phyloP scores from a whole-genome alignment of 2,888 invertebrate species.

The Orchesella flavescens region DNA sequence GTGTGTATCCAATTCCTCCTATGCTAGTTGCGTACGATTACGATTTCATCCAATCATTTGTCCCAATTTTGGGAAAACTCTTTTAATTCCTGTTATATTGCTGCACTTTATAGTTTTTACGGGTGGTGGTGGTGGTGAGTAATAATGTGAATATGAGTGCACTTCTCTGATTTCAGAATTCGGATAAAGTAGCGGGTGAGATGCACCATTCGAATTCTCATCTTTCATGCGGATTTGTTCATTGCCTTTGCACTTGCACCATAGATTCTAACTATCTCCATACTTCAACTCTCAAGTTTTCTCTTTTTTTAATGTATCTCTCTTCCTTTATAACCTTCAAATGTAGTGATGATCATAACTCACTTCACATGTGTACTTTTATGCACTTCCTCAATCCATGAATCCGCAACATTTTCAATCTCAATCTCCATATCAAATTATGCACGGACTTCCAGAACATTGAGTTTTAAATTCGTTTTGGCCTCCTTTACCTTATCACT shows the following conservation, averaged over 20 bases:
- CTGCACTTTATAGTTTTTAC: background rate
- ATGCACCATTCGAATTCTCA: background rate
- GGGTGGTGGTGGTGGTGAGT: no score
- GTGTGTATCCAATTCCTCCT: background rate
- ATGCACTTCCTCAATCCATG: slow-evolving; percentile 21
- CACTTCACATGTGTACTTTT: slow-evolving; percentile 23
- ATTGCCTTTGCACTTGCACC: background rate
- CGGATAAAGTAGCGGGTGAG: background rate
- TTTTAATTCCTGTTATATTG: slow-evolving; percentile 32
- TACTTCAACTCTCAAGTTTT: background rate
- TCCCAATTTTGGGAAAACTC: slow-evolving; percentile 43
- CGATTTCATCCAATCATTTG: slow-evolving; percentile 21
- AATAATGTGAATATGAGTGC: no score
- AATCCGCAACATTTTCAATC: background rate
- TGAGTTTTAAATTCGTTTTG: slow-evolving; percentile 49
- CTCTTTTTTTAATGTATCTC: background rate
- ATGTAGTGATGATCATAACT: no score
- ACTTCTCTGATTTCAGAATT: slow-evolving; percentile 10
- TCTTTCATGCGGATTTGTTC: slow-evolving; percentile 12
- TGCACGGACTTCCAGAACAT: slow-evolving; percentile 51
- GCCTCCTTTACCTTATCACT: slow-evolving; percentile 2
- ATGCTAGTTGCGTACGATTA: no score
- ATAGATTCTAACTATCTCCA: no score
- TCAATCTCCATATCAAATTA: slow-evolving; percentile 38
- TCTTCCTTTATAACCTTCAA: background rate